These are phyloP conservation scores for Odontophorus gujanensis DNA, from an alignment of 2,113 vertebrate genomes.

Conservation along the genomic window DNA sequence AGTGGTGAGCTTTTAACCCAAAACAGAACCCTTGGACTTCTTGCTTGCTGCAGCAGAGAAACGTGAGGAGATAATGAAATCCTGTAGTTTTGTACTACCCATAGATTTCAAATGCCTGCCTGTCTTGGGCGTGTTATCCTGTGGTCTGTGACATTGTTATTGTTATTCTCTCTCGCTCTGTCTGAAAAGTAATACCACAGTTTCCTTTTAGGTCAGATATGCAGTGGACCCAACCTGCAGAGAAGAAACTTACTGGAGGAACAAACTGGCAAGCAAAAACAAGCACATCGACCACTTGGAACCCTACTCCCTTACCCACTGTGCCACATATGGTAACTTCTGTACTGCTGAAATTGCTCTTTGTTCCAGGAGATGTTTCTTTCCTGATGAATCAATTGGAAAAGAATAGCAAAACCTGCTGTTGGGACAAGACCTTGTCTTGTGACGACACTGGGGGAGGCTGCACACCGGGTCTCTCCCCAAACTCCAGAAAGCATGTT, in stretches of 20 bases:
- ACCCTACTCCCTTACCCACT: slow-evolving; percentile 80
- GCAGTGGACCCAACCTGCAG: slow-evolving; percentile 88
- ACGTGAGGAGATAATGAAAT: not conserved
- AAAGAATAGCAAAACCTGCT: not conserved
- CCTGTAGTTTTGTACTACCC: not conserved
- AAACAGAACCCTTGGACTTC: not conserved
- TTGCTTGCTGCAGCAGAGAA: not conserved
- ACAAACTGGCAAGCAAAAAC: slow-evolving; percentile 91
- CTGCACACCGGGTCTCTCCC: not conserved
- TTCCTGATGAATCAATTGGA: not conserved
- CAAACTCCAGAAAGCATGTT: not conserved
- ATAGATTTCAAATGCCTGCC: not conserved
- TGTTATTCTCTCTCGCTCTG: not conserved
- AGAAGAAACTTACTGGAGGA: slow-evolving; percentile 86
- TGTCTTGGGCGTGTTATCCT: not conserved
- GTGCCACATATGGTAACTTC: slow-evolving; percentile 87
- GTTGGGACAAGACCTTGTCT: not conserved
- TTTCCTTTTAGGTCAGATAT: slow-evolving; percentile 81
- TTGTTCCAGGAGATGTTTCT: not conserved
- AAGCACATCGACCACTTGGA: slow-evolving; percentile 87
- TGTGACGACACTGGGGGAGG: not conserved
- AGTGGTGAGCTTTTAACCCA: not conserved
- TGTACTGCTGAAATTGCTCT: not conserved
- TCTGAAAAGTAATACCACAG: not conserved
- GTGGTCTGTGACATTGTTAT: not conserved